Evolutionary conservation across 1,140 invertebrate species (phyloP).

Genomic region (Halesus radiatus): DNA sequence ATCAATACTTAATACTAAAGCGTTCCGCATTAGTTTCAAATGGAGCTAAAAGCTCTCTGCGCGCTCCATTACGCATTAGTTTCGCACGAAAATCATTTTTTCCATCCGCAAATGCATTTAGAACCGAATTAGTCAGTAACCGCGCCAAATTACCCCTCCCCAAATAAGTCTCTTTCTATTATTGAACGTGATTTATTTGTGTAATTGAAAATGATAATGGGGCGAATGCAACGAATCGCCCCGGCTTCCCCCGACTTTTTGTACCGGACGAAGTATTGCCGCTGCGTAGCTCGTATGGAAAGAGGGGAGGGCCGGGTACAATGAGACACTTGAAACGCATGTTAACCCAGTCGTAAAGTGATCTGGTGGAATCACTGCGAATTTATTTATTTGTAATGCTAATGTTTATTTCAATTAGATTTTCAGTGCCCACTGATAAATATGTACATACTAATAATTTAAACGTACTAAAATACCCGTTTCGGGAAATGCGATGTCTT

Average conservation of each 20-base stretch:
- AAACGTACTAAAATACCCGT: too few relatives aligned
- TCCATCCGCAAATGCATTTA: slow-evolving; percentile 25
- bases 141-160: slow-evolving; percentile 21
- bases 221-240: slow-evolving; percentile 27
- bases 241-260: not conserved
- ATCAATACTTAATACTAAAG: not conserved
- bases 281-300: not conserved
- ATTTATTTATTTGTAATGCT: slow-evolving; percentile 25
- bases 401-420: not conserved
- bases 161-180: slow-evolving; percentile 11
- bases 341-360: slow-evolving; percentile 37
- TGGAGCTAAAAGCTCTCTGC: not conserved
- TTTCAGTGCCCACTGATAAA: too few relatives aligned
- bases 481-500: too few relatives aligned
- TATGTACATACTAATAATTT: too few relatives aligned
- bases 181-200: slow-evolving; percentile 39
- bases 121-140: slow-evolving; percentile 23
- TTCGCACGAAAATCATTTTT: slow-evolving; percentile 19
- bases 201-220: slow-evolving; percentile 45
- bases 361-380: slow-evolving; percentile 22
- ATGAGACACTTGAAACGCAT: slow-evolving; percentile 33
- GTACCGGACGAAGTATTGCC: not conserved
- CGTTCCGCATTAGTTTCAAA: not conserved
- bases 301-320: not conserved
- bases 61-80: slow-evolving; percentile 31